Evolutionary conservation across 2,797 vertebrate genomes (phyloP), one percentile per base, ranked within the genome.

Genomic region (Silurus lanzhouensis): DNA sequence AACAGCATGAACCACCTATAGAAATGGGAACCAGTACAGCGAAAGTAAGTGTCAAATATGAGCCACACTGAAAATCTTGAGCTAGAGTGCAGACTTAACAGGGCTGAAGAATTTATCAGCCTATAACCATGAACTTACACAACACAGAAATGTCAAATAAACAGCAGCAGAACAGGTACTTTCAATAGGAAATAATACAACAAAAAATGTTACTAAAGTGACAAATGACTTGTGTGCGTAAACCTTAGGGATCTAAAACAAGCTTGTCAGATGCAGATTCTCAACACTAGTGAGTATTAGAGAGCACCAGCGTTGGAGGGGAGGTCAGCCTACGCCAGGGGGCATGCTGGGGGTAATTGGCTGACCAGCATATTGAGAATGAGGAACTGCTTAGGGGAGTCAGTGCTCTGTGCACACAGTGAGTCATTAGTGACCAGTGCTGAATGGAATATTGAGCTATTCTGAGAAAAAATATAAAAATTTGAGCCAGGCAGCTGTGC

Each of bases 281-380:
- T 79, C 27, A 61, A 68, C 46, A 72, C 27, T 72, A 46, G 46
- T 64, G 25, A 70, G 13, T 77, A 67, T 25, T 22, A 68, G 61
- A 79, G 58, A 84, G 84, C 83, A 83, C 44, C 68, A 75, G 79
- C 66, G 14, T 81, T 89, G 82, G 79, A 80, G 83, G 84, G 88
- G 77, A 88, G 31, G 74, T 68, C 82, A 89, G 89, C 85, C 85
- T 88, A 81, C 31, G 88, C 85, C 87, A 82, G 83, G 83, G 88
- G 90, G 88, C 88, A 88, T 90, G 82, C 88, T 90, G 87, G 86
- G 84, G 84, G 89, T 91, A 90, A 90, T 89, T 91, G 90, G 90
- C 88, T 83, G 89, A 89, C 89, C 79, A 72, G 88, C 88, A 85
- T 89, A 87, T 90, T 89, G 87, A 90, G 88, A 89, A 87, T 74